Conservation (phyloP, 1,140 invertebrate species). For the Drosophila obscura region DNA sequence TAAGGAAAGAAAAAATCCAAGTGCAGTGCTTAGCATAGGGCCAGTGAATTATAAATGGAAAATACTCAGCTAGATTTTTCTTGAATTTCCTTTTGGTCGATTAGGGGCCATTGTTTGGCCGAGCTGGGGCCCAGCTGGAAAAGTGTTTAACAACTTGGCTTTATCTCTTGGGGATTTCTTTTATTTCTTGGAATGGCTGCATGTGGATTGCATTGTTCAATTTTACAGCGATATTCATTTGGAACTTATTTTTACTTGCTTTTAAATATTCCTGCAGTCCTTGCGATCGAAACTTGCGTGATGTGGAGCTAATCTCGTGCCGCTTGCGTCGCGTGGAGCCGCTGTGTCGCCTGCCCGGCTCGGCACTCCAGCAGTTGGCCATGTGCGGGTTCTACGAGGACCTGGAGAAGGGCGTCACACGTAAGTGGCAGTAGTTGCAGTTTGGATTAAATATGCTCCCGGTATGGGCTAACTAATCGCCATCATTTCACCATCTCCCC, state of each 20-base stretch:
- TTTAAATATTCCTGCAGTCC: slow-evolving; percentile 85
- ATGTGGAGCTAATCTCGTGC: slow-evolving; percentile 88
- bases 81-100: slow-evolving; percentile 2
- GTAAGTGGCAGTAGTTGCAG: slow-evolving; percentile 85
- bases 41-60: slow-evolving; percentile 59
- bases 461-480: slow-evolving; percentile 12
- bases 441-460: slow-evolving; percentile 37
- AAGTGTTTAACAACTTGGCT: slow-evolving; percentile 11
- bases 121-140: not conserved
- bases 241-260: slow-evolving; percentile 10
- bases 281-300: slow-evolving; percentile 88
- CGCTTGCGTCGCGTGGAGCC: slow-evolving; percentile 87
- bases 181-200: not conserved
- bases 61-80: slow-evolving; percentile 33
- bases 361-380: slow-evolving; percentile 90
- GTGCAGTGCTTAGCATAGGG: slow-evolving; percentile 43
- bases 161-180: slow-evolving; percentile 3
- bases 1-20: slow-evolving; percentile 20
- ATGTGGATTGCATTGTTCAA: slow-evolving; percentile 1
- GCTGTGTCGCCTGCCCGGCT: slow-evolving; percentile 88
- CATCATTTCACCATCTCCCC: not conserved
- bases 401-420: slow-evolving; percentile 90
- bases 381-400: slow-evolving; percentile 90
- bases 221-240: not conserved
- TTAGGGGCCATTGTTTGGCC: slow-evolving; percentile 13